Percentiles rank a stretch among this genome's conserved stretches.
These are phyloP conservation scores for Hestina assimilis DNA, from an alignment of 1,140 invertebrate genomes.

Conservation along the genomic window DNA sequence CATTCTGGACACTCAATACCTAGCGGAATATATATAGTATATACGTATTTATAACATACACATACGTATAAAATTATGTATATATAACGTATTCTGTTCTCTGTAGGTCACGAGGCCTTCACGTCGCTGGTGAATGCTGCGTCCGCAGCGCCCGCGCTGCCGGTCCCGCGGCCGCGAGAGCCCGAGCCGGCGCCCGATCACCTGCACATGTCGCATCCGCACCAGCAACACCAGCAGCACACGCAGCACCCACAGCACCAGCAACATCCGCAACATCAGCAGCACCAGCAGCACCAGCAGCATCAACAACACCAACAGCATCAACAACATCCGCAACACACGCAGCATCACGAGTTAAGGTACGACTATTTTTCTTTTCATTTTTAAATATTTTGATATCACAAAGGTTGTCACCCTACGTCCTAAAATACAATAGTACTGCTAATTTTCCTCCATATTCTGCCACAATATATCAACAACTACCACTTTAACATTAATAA, in stretches of 20 bases:
- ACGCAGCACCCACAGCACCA: conserved; percentile 21
- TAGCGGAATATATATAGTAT: no score
- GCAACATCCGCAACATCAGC: conserved; percentile 9
- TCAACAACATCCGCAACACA: conserved; percentile 50
- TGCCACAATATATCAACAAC: no score
- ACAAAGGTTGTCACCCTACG: no score
- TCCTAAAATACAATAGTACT: no score
- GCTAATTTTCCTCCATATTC: no score
- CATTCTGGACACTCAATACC: no score
- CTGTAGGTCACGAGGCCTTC: conserved; percentile 88
- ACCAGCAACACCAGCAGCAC: conserved; percentile 71
- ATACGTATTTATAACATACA: no score
- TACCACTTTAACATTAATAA: no score
- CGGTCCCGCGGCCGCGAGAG: conserved; percentile 83
- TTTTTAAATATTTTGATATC: no score
- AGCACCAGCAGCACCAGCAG: conserved; percentile 72
- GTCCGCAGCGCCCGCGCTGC: conserved; percentile 89
- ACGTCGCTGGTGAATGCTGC: conserved; percentile 92
- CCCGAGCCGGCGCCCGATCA: conserved; percentile 46
- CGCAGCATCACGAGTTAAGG: conserved; percentile 18
- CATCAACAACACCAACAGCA: conserved; percentile 55
- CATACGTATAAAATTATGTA: no score
- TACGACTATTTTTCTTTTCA: no score
- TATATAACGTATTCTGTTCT: not conserved
- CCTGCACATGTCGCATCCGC: conserved; percentile 43